Conservation (phyloP, 2,888 invertebrate species). For the Seladonia tumulorum region DNA sequence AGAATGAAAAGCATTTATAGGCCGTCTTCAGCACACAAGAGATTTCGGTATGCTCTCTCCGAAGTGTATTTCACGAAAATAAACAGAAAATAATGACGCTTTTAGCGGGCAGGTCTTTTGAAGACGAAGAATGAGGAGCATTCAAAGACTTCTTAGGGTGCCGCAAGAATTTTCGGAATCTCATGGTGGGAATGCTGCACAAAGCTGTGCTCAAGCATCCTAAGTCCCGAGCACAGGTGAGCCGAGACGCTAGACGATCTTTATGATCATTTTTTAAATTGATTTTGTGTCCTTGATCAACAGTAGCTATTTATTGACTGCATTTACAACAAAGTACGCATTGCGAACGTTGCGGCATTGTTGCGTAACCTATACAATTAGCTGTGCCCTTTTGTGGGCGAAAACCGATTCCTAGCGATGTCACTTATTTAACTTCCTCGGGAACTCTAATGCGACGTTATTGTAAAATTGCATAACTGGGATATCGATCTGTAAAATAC, state of each 20-base stretch:
- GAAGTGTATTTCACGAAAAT: background rate
- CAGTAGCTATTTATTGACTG: background rate
- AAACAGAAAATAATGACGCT: background rate
- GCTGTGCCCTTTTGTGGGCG: too few relatives aligned
- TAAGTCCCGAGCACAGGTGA: background rate
- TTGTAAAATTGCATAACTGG: too few relatives aligned
- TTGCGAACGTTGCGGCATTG: too few relatives aligned
- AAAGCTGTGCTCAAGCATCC: background rate
- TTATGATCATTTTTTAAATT: background rate
- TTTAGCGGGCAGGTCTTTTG: background rate
- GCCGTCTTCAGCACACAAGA: background rate
- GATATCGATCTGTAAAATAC: too few relatives aligned
- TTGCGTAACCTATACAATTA: too few relatives aligned
- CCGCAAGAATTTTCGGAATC: conserved; percentile 36
- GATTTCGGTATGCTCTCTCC: background rate
- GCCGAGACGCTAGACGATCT: background rate
- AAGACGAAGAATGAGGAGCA: background rate
- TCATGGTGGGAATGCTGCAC: background rate
- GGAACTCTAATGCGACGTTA: too few relatives aligned
- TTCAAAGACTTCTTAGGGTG: background rate
- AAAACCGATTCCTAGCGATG: too few relatives aligned
- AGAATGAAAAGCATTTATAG: background rate
- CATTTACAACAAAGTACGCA: too few relatives aligned
- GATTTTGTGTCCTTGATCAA: background rate
- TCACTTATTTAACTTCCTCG: too few relatives aligned